Evolutionary conservation across 1,140 invertebrate genomes (phyloP).

Genomic region (Aphelinus certus): DNA sequence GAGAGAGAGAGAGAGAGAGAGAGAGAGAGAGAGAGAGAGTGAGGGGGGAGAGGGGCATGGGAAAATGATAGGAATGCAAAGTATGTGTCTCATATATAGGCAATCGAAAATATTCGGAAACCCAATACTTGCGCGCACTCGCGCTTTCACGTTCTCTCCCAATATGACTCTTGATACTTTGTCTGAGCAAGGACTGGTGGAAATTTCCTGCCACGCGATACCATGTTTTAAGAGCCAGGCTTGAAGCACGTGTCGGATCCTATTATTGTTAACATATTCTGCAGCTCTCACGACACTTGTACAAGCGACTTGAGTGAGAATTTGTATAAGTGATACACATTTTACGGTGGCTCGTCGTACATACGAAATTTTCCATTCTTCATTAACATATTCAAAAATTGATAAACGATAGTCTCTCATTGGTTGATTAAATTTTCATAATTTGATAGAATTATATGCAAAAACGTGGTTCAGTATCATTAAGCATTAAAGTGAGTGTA

Average conservation of each 20-base stretch:
- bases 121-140: neutral
- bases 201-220: conserved; percentile 18
- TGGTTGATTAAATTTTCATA: too few relatives aligned
- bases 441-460: too few relatives aligned
- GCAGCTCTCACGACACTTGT: too few relatives aligned
- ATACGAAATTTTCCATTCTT: too few relatives aligned
- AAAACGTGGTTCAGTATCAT: too few relatives aligned
- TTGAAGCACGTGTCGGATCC: neutral
- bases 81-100: too few relatives aligned
- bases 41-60: neutral
- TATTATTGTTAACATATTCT: neutral
- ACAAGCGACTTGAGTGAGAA: too few relatives aligned
- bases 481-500: too few relatives aligned
- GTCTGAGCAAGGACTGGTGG: neutral
- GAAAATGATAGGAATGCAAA: conserved; percentile 17
- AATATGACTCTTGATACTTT: neutral
- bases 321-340: too few relatives aligned
- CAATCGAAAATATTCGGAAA: conserved; percentile 27
- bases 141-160: neutral
- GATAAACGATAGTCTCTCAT: too few relatives aligned
- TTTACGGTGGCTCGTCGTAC: too few relatives aligned
- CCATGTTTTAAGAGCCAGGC: neutral
- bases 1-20: neutral
- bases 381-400: too few relatives aligned
- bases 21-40: neutral